Evolutionary conservation across 2,113 vertebrate genomes (phyloP).

Genomic region (Indicator maculatus): DNA sequence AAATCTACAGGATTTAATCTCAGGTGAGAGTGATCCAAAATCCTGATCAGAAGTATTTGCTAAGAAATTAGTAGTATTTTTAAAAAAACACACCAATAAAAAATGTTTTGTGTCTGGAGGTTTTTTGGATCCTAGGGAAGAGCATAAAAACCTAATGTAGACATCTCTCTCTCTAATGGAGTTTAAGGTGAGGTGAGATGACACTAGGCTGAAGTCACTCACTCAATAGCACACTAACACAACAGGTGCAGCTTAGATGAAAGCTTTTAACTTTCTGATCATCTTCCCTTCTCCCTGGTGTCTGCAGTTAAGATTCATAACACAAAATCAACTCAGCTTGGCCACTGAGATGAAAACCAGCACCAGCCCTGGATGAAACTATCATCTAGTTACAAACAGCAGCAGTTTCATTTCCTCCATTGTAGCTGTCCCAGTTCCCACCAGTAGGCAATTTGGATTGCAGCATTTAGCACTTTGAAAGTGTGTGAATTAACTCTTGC

Average conservation of each 20-base stretch:
- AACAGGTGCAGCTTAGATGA: neutral
- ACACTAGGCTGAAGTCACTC: neutral
- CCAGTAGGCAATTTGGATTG: constrained; percentile 17
- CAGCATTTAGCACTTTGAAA: neutral
- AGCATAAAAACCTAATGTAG: neutral
- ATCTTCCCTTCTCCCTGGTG: neutral
- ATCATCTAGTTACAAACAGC: constrained; percentile 11
- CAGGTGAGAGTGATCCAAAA: neutral
- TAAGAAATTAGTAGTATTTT: neutral
- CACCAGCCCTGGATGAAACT: neutral
- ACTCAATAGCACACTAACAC: neutral
- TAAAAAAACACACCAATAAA: neutral
- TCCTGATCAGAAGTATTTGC: neutral
- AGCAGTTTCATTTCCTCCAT: constrained; percentile 1
- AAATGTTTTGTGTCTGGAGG: neutral
- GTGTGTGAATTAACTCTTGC: constrained; percentile 7
- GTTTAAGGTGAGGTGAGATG: neutral
- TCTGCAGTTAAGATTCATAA: neutral
- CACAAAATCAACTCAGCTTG: neutral
- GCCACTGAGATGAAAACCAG: neutral
- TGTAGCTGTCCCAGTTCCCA: neutral
- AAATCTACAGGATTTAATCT: neutral
- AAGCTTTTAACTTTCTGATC: neutral
- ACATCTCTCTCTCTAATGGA: neutral
- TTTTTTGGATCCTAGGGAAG: neutral